Conservation (phyloP, 2,113 vertebrate genomes). For the Myrmecophaga tridactyla region DNA sequence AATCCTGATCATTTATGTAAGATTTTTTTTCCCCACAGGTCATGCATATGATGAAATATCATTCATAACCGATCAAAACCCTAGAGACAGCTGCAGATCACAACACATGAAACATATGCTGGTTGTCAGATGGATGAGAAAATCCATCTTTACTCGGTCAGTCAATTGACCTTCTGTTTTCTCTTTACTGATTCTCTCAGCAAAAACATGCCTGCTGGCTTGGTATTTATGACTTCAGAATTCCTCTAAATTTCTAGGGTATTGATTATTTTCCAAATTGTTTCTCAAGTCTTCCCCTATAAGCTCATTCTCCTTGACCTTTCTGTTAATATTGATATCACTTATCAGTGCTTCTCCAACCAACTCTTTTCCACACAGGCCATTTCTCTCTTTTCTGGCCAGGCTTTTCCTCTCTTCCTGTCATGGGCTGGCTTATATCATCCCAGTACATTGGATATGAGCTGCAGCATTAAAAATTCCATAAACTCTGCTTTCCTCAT, state of each 20-base stretch:
- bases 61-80: conserved; percentile 20
- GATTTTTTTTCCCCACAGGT: background rate
- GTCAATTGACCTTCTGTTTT: conserved; percentile 50
- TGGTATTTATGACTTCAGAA: conserved; percentile 54
- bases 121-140: conserved; percentile 18
- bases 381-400: background rate
- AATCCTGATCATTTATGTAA: conserved; percentile 36
- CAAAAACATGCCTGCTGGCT: conserved; percentile 39
- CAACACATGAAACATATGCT: background rate
- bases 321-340: conserved; percentile 34
- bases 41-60: conserved; percentile 43
- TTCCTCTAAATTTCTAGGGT: conserved; percentile 43
- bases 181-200: conserved; percentile 6
- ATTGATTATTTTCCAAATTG: conserved; percentile 43
- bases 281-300: conserved; percentile 6
- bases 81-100: conserved; percentile 13
- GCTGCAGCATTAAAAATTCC: background rate
- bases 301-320: conserved; percentile 30
- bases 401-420: background rate
- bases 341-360: background rate
- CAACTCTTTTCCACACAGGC: background rate
- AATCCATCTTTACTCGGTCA: background rate
- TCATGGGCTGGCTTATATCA: background rate
- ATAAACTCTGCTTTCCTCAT: background rate
- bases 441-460: background rate